Evolutionary conservation across 1,140 invertebrate species (phyloP).

Genomic region (Bombus terrestris): DNA sequence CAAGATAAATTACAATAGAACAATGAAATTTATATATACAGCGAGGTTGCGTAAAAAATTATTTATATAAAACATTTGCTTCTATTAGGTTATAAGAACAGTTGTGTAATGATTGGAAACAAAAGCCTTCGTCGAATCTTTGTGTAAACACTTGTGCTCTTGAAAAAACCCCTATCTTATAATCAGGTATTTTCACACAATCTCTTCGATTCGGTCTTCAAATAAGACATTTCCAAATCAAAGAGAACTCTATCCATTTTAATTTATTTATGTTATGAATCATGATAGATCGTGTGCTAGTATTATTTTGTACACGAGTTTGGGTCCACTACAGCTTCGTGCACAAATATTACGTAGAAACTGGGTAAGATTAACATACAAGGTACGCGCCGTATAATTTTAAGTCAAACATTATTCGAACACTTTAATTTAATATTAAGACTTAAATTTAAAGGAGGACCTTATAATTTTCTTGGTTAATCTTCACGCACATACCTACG

Average conservation of each 20-base stretch:
- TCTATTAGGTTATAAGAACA: too few relatives aligned
- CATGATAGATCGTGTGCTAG: constrained; percentile 39
- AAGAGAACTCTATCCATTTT: constrained; percentile 54
- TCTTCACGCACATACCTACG: constrained; percentile 2
- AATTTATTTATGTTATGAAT: neutral
- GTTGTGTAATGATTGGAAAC: neutral
- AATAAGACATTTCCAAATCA: constrained; percentile 72
- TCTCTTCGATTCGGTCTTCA: constrained; percentile 71
- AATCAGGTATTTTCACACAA: neutral
- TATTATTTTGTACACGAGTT: constrained; percentile 24
- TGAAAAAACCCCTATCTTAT: neutral
- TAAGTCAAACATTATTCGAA: neutral
- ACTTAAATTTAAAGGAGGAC: neutral
- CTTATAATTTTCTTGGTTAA: neutral
- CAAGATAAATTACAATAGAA: neutral
- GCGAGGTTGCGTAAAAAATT: neutral
- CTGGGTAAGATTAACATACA: neutral
- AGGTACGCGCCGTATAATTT: neutral
- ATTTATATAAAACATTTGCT: neutral
- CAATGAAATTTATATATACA: neutral
- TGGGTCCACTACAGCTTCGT: neutral
- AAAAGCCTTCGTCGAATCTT: neutral
- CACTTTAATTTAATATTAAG: neutral
- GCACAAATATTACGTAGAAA: neutral
- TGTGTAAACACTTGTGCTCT: neutral